Evolutionary conservation across 92 coral and sea anemone genomes (phyloP).

Genomic region (Nematostella vectensis): DNA sequence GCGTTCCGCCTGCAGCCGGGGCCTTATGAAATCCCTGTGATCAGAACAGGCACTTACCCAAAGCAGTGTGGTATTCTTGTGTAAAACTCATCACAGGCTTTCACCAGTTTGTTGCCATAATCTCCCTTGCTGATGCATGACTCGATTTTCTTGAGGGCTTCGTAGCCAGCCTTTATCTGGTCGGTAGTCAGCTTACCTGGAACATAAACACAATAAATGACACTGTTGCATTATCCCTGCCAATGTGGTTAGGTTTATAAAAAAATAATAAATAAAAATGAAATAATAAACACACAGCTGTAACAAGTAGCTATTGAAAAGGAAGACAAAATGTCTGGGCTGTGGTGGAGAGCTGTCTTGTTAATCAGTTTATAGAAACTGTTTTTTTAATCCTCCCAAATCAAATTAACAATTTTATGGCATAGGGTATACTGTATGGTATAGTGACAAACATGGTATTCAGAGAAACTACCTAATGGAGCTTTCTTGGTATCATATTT

Average conservation of each 20-base stretch:
- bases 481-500: slow-evolving; percentile 92
- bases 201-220: background rate
- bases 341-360: too few relatives aligned
- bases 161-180: slow-evolving; percentile 91
- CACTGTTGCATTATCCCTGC: background rate
- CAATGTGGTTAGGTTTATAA: background rate
- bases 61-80: slow-evolving; percentile 97
- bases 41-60: slow-evolving; percentile 49
- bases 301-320: too few relatives aligned
- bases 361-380: too few relatives aligned
- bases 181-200: slow-evolving; percentile 95
- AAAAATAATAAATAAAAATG: background rate
- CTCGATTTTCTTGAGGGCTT: slow-evolving; percentile 82
- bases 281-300: background rate
- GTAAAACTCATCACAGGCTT: slow-evolving; percentile 92
- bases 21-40: too few relatives aligned
- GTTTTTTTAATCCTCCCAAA: too few relatives aligned
- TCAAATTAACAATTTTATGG: too few relatives aligned
- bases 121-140: slow-evolving; percentile 63
- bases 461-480: slow-evolving; percentile 93
- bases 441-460: too few relatives aligned
- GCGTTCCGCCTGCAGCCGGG: too few relatives aligned
- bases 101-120: slow-evolving; percentile 71
- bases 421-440: too few relatives aligned
- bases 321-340: too few relatives aligned